A percentile compares a stretch with the other conserved stretches of the same genome.
Conservation (phyloP, 2,113 vertebrate species). For the Meles meles region DNA sequence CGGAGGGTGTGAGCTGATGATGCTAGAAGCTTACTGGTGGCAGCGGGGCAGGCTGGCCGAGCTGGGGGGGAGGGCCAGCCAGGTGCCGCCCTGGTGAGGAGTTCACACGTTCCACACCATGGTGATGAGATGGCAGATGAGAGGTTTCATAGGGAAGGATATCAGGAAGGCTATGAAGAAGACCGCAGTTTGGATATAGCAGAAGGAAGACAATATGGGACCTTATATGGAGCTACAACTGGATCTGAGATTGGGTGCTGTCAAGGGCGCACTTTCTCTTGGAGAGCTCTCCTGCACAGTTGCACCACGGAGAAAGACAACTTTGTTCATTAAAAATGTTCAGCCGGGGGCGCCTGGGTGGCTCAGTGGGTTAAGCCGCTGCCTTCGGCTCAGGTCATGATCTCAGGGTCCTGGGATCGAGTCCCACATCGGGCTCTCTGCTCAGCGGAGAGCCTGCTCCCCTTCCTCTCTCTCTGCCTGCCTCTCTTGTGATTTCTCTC, state of each 20-base stretch:
- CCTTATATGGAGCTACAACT: conserved; percentile 84
- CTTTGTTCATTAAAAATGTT: conserved; percentile 84
- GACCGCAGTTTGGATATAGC: conserved; percentile 81
- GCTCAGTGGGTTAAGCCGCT: no score
- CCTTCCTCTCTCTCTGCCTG: no score
- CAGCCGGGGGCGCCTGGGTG: no score
- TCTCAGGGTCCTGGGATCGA: no score
- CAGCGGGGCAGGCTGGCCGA: accelerated
- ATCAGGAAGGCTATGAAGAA: conserved; percentile 86
- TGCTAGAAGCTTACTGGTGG: no score
- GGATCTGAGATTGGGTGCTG: conserved; percentile 92
- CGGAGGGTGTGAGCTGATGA: no score
- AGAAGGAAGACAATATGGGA: conserved; percentile 86
- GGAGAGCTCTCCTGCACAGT: conserved; percentile 87
- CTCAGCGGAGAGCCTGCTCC: no score
- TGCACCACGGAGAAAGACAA: conserved; percentile 83
- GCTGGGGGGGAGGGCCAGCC: not conserved
- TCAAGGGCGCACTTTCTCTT: conserved; percentile 88
- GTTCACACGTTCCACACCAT: not conserved
- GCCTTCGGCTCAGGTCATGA: no score
- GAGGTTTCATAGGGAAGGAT: conserved; percentile 89
- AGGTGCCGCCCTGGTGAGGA: not conserved
- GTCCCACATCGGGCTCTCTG: no score
- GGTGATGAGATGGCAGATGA: not conserved
- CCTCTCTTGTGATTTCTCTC: no score